Percentiles rank a stretch among this genome's conserved stretches.
These are phyloP conservation scores for Diplodus sargus DNA, from an alignment of 2,797 vertebrate genomes.

Conservation along the genomic window DNA sequence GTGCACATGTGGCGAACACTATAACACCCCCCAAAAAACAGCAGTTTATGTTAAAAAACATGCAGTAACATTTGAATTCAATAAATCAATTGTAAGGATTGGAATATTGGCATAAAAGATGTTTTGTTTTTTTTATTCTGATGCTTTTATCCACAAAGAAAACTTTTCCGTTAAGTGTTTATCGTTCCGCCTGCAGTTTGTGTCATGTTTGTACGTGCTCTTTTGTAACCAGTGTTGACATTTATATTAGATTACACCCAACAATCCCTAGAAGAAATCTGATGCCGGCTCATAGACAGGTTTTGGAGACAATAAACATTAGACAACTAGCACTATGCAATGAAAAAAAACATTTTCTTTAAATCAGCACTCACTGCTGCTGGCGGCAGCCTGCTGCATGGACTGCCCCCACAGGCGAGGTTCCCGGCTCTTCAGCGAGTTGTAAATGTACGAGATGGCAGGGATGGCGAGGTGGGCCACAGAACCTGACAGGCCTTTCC, in stretches of 20 bases:
- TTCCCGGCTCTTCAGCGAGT: slow-evolving; percentile 86
- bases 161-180: not conserved
- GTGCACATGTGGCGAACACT: not conserved
- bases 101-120: not conserved
- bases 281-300: not conserved
- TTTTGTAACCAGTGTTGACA: not conserved
- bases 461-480: slow-evolving; percentile 88
- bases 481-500: slow-evolving; percentile 79
- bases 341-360: not conserved
- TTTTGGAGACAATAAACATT: not conserved
- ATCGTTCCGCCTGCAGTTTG: not conserved
- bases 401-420: slow-evolving; percentile 91
- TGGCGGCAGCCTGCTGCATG: slow-evolving; percentile 92
- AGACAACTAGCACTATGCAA: no score
- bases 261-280: not conserved
- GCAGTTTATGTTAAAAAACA: no score
- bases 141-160: not conserved
- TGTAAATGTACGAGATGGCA: slow-evolving; percentile 92
- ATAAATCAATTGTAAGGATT: not conserved
- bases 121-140: not conserved
- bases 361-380: slow-evolving; percentile 84
- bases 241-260: not conserved
- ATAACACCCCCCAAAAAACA: not conserved
- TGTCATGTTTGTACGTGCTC: not conserved
- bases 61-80: no score